phyloP scores from a whole-genome alignment of 2,797 vertebrate genomes.

The Amblyopsis hoosieri region DNA sequence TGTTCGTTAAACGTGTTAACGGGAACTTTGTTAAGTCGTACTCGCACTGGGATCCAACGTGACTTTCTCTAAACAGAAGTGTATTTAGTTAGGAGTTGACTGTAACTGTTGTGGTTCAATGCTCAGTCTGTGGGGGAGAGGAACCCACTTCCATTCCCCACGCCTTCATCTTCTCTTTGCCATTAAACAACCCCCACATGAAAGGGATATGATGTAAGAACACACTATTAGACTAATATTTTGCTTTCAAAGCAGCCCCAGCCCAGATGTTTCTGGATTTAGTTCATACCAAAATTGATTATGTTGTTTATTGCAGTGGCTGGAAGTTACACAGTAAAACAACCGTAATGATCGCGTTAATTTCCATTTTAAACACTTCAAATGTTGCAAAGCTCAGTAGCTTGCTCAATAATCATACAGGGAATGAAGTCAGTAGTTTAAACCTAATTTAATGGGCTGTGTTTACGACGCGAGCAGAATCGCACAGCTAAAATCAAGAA shows the following conservation, averaged over 20 bases:
- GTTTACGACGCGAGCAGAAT: slow-evolving; percentile 5
- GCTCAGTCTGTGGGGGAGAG: slow-evolving; percentile 47
- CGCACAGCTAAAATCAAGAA: slow-evolving; percentile 44
- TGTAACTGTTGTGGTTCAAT: slow-evolving; percentile 52
- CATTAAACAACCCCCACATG: slow-evolving; percentile 68
- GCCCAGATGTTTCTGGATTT: slow-evolving; percentile 53
- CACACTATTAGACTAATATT: slow-evolving; percentile 63
- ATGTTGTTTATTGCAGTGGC: slow-evolving; percentile 53
- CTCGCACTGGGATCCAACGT: slow-evolving; percentile 5
- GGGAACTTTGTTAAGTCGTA: slow-evolving; percentile 21
- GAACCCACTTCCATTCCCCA: slow-evolving; percentile 14
- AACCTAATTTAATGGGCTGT: slow-evolving; percentile 36
- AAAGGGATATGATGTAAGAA: slow-evolving; percentile 74
- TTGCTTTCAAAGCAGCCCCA: slow-evolving; percentile 59
- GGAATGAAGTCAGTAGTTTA: slow-evolving; percentile 45
- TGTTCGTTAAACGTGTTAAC: slow-evolving; percentile 29
- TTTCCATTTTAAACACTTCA: slow-evolving; percentile 63
- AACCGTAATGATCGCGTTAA: slow-evolving; percentile 48
- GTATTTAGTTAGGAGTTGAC: slow-evolving; percentile 37
- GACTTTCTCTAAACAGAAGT: slow-evolving; percentile 37
- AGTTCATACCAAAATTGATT: slow-evolving; percentile 45
- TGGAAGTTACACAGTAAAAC: slow-evolving; percentile 29
- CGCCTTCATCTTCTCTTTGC: slow-evolving; percentile 38
- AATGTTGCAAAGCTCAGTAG: slow-evolving; percentile 38
- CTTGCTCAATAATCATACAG: slow-evolving; percentile 39